phyloP scores from a whole-genome alignment of 23 tunicate genomes.

The Halocynthia roretzi region DNA sequence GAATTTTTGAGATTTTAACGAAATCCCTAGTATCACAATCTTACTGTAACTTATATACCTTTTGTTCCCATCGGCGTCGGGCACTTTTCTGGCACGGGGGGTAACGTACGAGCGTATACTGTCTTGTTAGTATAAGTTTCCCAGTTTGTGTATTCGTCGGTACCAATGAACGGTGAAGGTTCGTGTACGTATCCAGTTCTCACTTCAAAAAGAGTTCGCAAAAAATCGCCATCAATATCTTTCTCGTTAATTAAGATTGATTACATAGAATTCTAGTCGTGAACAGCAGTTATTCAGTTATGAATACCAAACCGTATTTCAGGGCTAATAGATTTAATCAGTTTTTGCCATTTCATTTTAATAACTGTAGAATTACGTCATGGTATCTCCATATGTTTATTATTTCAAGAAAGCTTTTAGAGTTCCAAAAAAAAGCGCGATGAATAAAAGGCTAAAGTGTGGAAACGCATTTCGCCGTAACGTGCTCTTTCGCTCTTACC shows the following conservation, averaged over 20 bases:
- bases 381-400: no score
- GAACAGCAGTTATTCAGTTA: neutral
- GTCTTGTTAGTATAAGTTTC: constrained; percentile 33
- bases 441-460: no score
- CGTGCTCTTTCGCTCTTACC: constrained; percentile 6
- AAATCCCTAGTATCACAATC: no score
- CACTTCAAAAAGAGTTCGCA: no score
- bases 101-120: constrained; percentile 43
- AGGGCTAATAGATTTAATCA: neutral
- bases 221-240: no score
- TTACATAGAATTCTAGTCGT: no score
- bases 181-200: constrained; percentile 16
- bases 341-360: neutral
- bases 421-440: no score
- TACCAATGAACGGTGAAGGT: constrained; percentile 42
- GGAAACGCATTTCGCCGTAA: no score
- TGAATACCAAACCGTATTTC: neutral
- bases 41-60: constrained; percentile 8
- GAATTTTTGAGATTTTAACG: no score
- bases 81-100: constrained; percentile 40
- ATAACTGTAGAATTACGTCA: no score
- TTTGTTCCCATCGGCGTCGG: constrained; percentile 59
- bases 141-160: constrained; percentile 37
- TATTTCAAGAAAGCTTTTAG: no score
- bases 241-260: no score